Evolutionary conservation across 2,797 vertebrate genomes (phyloP).

Genomic region (Apogon talboti): DNA sequence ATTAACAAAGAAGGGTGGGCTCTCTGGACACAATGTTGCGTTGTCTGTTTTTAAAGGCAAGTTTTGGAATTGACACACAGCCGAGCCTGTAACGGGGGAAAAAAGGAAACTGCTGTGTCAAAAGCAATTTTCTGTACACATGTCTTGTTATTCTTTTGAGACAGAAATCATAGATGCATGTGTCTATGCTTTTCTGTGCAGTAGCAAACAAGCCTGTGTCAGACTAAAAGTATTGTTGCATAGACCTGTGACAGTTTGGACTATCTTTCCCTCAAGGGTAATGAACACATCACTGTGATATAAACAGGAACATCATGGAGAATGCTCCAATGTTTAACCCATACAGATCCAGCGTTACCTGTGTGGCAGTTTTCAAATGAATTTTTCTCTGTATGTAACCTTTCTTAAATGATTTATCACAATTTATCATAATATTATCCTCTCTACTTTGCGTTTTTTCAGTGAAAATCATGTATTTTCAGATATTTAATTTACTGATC

Average conservation of each 20-base stretch:
- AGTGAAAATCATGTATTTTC: too few relatives aligned
- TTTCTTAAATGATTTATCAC: too few relatives aligned
- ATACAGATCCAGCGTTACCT: too few relatives aligned
- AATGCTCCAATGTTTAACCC: slow-evolving; percentile 3
- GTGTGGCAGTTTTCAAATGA: too few relatives aligned
- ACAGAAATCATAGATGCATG: slow-evolving; percentile 10
- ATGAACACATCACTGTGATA: slow-evolving; percentile 72
- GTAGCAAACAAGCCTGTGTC: slow-evolving; percentile 28
- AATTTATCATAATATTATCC: too few relatives aligned
- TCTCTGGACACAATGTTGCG: slow-evolving; percentile 41
- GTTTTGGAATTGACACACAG: slow-evolving; percentile 20
- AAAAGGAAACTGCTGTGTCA: slow-evolving; percentile 15
- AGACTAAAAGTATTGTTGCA: slow-evolving; percentile 51
- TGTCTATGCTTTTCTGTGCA: slow-evolving; percentile 16
- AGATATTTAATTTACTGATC: too few relatives aligned
- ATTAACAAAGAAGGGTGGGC: slow-evolving; percentile 67
- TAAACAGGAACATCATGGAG: slow-evolving; percentile 58
- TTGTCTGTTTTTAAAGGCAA: slow-evolving; percentile 41
- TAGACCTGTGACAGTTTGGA: slow-evolving; percentile 57
- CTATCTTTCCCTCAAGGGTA: slow-evolving; percentile 63
- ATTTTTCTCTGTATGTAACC: too few relatives aligned
- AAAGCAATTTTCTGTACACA: slow-evolving; percentile 1
- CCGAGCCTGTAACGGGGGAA: too few relatives aligned
- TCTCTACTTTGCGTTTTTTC: too few relatives aligned
- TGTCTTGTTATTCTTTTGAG: slow-evolving; percentile 14